These are phyloP conservation scores for Geophilus truncorum DNA, from an alignment of 2,888 invertebrate genomes.

Conservation along the genomic window DNA sequence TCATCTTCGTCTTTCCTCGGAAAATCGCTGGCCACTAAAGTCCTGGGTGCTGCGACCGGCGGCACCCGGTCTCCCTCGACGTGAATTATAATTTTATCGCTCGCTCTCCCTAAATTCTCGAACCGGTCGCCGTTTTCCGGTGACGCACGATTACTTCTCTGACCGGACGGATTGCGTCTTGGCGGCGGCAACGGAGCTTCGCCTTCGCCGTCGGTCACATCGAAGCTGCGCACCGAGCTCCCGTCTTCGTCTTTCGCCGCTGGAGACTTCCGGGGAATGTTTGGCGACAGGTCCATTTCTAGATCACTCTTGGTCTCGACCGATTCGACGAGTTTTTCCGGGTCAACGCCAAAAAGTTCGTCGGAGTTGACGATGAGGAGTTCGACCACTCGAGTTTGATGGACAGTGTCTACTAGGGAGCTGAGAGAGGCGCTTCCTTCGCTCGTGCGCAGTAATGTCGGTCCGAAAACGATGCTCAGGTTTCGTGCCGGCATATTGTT, in stretches of 20 bases:
- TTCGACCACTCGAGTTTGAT: constrained; percentile 56
- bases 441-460: constrained; percentile 55
- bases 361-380: constrained; percentile 53
- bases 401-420: constrained; percentile 54
- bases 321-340: background rate
- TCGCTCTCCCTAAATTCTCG: background rate
- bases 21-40: background rate
- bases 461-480: constrained; percentile 59
- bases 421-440: constrained; percentile 53
- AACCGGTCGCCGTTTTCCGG: background rate
- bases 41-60: background rate
- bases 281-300: background rate
- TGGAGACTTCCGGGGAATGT: background rate
- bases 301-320: background rate
- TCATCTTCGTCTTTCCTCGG: background rate
- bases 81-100: background rate
- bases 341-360: constrained; percentile 34
- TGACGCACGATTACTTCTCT: background rate
- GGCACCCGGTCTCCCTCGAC: background rate
- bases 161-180: background rate
- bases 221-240: background rate
- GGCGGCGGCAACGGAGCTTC: background rate
- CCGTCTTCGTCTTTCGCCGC: background rate
- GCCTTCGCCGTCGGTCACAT: background rate
- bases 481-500: constrained; percentile 57